Percentiles rank a stretch among this genome's conserved stretches.
Conservation (phyloP, 2,113 vertebrate genomes). For the Edolisoma coerulescens region DNA sequence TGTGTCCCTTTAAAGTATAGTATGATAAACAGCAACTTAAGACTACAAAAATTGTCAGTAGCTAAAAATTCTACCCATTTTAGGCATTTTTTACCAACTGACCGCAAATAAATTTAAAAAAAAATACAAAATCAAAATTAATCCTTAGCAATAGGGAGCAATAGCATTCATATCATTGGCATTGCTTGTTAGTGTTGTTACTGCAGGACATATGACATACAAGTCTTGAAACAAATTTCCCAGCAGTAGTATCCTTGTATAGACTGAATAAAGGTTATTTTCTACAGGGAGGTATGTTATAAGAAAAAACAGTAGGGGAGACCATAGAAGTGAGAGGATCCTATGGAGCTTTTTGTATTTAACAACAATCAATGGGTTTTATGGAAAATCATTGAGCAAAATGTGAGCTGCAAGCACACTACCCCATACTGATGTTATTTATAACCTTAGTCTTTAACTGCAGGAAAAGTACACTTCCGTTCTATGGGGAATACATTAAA, state of each 20-base stretch:
- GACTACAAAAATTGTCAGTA: background rate
- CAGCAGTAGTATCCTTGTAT: slow-evolving; percentile 80
- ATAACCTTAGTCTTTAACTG: slow-evolving; percentile 90
- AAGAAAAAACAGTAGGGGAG: slow-evolving; percentile 85
- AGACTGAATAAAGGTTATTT: slow-evolving; percentile 88
- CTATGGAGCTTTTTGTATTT: slow-evolving; percentile 87
- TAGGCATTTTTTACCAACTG: slow-evolving; percentile 24
- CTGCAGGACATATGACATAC: slow-evolving; percentile 63
- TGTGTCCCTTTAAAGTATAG: background rate
- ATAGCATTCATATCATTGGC: slow-evolving; percentile 55
- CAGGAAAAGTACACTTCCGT: slow-evolving; percentile 83
- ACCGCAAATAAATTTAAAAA: background rate
- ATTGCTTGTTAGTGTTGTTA: slow-evolving; percentile 60
- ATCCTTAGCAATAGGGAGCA: slow-evolving; percentile 36
- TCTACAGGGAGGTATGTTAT: slow-evolving; percentile 85
- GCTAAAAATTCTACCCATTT: slow-evolving; percentile 28
- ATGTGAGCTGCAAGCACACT: slow-evolving; percentile 81
- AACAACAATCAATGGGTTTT: slow-evolving; percentile 87
- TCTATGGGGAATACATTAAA: slow-evolving; percentile 93
- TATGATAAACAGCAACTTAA: slow-evolving; percentile 6
- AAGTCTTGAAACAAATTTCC: slow-evolving; percentile 80
- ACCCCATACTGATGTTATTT: slow-evolving; percentile 91
- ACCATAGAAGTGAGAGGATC: slow-evolving; percentile 82
- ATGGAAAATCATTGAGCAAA: slow-evolving; percentile 86
- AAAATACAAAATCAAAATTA: slow-evolving; percentile 3